Evolutionary conservation across 2,888 invertebrate genomes (phyloP).

Genomic region (Seira sanloemensis): DNA sequence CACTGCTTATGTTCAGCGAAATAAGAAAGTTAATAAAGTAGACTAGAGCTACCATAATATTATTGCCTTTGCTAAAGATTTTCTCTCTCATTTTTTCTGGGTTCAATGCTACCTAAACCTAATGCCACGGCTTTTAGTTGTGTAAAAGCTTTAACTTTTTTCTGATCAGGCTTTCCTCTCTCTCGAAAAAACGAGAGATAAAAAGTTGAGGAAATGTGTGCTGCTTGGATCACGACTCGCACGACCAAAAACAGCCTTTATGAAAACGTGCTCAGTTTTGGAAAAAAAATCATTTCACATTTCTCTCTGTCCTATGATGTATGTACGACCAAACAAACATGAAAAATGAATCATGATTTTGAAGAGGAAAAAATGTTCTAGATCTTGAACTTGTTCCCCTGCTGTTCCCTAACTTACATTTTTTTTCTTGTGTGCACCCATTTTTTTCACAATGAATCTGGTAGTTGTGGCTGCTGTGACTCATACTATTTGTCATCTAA

Average conservation of each 20-base stretch:
- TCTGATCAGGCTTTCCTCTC: no score
- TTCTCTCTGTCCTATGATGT: background rate
- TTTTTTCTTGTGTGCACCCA: background rate
- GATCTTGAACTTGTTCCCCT: background rate
- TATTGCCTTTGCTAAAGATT: no score
- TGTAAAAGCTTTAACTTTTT: no score
- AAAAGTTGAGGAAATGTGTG: constrained; percentile 22
- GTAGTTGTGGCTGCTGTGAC: no score
- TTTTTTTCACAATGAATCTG: background rate
- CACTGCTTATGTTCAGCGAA: no score
- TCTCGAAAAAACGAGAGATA: background rate
- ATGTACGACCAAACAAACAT: background rate
- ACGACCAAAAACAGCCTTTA: background rate
- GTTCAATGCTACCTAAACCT: constrained; percentile 45
- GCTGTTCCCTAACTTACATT: background rate
- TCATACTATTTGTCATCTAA: no score
- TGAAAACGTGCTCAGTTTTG: no score
- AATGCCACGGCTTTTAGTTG: no score
- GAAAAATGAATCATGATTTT: no score
- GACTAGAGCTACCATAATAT: no score
- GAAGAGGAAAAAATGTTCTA: no score
- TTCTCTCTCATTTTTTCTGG: constrained; percentile 19
- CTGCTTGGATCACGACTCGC: constrained; percentile 42
- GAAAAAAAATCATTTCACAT: background rate
- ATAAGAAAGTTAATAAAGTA: no score